These are phyloP conservation scores for Furnarius figulus DNA, from an alignment of 2,113 vertebrate genomes.

Conservation along the genomic window DNA sequence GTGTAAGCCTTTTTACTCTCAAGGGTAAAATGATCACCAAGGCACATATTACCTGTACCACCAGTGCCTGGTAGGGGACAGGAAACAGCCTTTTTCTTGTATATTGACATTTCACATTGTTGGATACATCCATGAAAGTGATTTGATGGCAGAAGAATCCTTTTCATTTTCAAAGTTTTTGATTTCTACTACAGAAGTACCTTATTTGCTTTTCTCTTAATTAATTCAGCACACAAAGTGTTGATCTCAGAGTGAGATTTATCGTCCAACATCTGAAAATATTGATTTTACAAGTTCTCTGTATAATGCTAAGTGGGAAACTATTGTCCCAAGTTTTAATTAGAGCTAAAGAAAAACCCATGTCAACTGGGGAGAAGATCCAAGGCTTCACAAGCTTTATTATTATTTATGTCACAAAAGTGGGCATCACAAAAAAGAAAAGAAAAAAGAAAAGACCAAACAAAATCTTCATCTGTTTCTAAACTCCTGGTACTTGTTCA, in stretches of 20 bases:
- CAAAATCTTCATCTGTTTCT: not conserved
- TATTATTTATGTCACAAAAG: not conserved
- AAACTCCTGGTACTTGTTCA: not conserved
- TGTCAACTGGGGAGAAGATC: not conserved
- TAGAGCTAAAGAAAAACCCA: slow-evolving; percentile 17
- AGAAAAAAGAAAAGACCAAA: not conserved
- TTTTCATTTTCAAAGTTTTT: not conserved
- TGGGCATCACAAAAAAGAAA: not conserved
- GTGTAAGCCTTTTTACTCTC: not conserved
- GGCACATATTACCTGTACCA: not conserved
- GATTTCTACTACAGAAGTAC: not conserved
- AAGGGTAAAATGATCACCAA: not conserved
- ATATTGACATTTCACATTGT: not conserved
- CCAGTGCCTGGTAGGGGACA: not conserved
- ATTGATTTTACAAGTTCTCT: not conserved
- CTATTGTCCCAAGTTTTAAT: slow-evolving; percentile 35
- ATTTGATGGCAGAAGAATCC: not conserved
- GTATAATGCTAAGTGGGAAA: not conserved
- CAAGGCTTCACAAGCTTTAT: not conserved
- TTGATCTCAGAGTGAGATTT: not conserved
- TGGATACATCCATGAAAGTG: not conserved
- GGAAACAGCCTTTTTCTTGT: not conserved
- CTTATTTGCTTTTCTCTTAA: not conserved
- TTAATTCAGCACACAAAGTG: not conserved
- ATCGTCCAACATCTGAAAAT: not conserved